Evolutionary conservation across 2,888 invertebrate species (phyloP).

Genomic region (Slavum lentiscoides): DNA sequence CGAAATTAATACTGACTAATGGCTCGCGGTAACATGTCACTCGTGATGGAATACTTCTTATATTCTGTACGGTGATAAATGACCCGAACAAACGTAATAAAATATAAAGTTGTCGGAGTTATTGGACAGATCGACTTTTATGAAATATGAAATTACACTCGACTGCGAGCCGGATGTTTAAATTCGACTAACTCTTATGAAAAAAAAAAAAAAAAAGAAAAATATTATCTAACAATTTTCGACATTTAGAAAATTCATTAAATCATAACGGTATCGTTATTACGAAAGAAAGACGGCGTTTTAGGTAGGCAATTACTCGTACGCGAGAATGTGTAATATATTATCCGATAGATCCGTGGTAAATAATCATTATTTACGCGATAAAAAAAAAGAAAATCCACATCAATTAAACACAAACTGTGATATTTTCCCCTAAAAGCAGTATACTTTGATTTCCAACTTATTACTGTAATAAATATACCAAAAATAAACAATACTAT

Average conservation of each 20-base stretch:
- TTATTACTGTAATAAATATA: too few relatives aligned
- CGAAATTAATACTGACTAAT: conserved; percentile 50
- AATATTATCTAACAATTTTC: not conserved
- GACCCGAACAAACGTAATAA: conserved; percentile 46
- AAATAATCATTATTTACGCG: too few relatives aligned
- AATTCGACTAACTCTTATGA: conserved; percentile 8
- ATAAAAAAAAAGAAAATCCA: too few relatives aligned
- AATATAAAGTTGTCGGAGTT: conserved; percentile 50
- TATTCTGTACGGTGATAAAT: conserved; percentile 33
- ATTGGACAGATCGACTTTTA: conserved; percentile 50
- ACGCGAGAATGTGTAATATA: not conserved
- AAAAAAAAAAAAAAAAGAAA: not conserved
- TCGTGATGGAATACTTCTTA: conserved; percentile 51
- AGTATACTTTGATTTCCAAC: too few relatives aligned
- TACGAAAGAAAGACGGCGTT: conserved; percentile 19
- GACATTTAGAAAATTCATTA: not conserved
- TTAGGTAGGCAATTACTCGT: conserved; percentile 23
- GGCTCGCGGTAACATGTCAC: conserved; percentile 41
- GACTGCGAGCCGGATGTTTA: not conserved
- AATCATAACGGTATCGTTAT: not conserved
- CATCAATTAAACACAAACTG: too few relatives aligned
- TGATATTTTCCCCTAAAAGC: too few relatives aligned
- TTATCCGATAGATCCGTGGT: not conserved
- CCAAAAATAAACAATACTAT: too few relatives aligned
- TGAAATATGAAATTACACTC: conserved; percentile 21